Evolutionary conservation across 2,113 vertebrate genomes (phyloP).

Genomic region (Piprites chloris): DNA sequence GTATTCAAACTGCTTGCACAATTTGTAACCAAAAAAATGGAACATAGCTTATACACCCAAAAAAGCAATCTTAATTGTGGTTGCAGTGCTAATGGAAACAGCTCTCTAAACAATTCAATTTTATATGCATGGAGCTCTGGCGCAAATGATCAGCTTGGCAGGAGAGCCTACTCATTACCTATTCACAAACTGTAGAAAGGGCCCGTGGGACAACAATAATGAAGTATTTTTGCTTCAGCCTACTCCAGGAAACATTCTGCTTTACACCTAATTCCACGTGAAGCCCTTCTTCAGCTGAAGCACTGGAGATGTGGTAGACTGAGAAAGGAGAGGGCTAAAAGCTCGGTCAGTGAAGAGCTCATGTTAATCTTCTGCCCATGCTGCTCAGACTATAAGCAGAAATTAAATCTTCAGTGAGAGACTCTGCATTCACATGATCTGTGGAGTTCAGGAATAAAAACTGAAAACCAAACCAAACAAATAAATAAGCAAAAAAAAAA

Average conservation of each 20-base stretch:
- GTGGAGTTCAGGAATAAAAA: background rate
- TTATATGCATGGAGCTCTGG: background rate
- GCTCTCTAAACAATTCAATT: background rate
- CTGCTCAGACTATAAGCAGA: background rate
- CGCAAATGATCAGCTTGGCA: background rate
- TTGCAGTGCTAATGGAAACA: background rate
- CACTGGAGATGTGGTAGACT: background rate
- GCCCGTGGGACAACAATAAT: background rate
- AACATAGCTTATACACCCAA: background rate
- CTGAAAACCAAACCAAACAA: background rate
- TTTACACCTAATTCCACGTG: background rate
- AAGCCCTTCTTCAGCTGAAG: background rate
- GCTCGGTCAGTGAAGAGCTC: background rate
- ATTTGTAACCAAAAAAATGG: background rate
- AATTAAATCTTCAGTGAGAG: background rate
- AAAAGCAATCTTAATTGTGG: background rate
- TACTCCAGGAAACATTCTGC: background rate
- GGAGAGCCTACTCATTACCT: background rate
- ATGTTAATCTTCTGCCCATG: background rate
- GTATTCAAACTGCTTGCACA: background rate
- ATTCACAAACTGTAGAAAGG: background rate
- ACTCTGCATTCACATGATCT: background rate
- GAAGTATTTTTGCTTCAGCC: background rate
- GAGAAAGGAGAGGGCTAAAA: background rate
- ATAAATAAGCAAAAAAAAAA: rapidly evolving